phyloP scores from a whole-genome alignment of 2,113 vertebrate species.

The Eubucco bourcierii region DNA sequence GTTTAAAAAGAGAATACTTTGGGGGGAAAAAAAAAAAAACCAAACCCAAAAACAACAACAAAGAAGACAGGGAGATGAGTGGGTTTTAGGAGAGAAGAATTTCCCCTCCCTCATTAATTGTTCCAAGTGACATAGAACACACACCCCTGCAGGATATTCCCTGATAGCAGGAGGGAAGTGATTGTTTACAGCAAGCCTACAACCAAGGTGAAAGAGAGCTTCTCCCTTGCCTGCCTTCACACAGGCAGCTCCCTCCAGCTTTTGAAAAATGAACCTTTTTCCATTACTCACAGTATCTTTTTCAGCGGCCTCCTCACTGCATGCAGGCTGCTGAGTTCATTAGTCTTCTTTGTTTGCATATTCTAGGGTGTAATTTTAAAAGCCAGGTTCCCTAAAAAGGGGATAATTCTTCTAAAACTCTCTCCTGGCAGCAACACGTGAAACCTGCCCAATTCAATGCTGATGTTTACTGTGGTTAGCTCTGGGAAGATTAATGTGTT shows the following conservation, averaged over 20 bases:
- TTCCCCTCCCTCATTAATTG: background rate
- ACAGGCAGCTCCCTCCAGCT: background rate
- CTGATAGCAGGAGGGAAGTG: slow-evolving; percentile 5
- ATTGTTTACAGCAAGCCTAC: background rate
- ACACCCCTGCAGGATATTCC: background rate
- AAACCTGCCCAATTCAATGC: slow-evolving; percentile 23
- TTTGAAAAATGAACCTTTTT: slow-evolving; percentile 55
- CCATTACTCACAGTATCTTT: slow-evolving; percentile 42
- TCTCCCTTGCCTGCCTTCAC: background rate
- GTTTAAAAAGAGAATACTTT: background rate
- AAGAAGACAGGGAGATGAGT: background rate
- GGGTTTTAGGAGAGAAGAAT: background rate
- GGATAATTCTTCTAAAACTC: slow-evolving; percentile 39
- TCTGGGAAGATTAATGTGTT: slow-evolving; percentile 55
- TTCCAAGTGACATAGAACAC: slow-evolving; percentile 24
- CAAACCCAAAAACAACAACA: background rate
- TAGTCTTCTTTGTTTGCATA: slow-evolving; percentile 39
- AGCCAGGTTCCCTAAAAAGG: slow-evolving; percentile 57
- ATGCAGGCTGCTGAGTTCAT: slow-evolving; percentile 19
- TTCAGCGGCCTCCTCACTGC: background rate
- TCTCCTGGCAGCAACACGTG: slow-evolving; percentile 41
- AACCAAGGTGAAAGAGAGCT: background rate
- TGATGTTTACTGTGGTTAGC: slow-evolving; percentile 45
- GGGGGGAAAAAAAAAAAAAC: background rate
- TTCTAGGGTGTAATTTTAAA: slow-evolving; percentile 55